Evolutionary conservation across 2,113 vertebrate genomes (phyloP), one percentile per base, ranked within the genome.

Genomic region (Ranitomeya variabilis): DNA sequence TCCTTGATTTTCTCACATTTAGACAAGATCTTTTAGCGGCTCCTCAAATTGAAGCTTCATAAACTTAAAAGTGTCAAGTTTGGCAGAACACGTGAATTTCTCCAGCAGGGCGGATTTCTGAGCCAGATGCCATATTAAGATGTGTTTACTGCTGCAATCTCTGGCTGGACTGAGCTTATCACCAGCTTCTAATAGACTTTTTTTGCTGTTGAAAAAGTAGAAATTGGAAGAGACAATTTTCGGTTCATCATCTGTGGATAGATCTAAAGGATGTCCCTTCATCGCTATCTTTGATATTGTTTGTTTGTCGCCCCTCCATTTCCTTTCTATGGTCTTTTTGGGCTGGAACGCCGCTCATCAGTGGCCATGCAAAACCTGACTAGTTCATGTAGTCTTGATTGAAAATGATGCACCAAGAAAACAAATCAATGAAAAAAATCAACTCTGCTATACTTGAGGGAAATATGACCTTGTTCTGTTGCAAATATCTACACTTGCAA

Each of bases 51-150:
- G 87, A 88, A 60, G 83, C 83, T 74, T 88, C 87, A 83, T 82
- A 82, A 88, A 88, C 80, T 83, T 83, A 59, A 87, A 88, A 88
- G 87, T 88, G 80, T 76, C 87, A 88, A 69, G 37, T 83, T 64
- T 62, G 59, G 23, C 80, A 9, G 9, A 76, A 52, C 57, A 12
- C 5, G 55, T 18, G 57, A 76, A 76, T 74, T 62, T 74, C 80
- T 88, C 54, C 80, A 62, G 54, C 80, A 23, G 78, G 67, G 79
- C 3, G 79, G 13, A 80, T 82, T 88, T 82, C 57, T 60, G 31
- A 82, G 55, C 55, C 9, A 7, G 45, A 55, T 80, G 21, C 51
- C 77, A 54, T 16, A 16, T 64, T 19, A n/a, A 88, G 51, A 52
- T 59, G 19, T 88, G 69, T 73, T 88, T 88, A 60, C 80, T 19